Evolutionary conservation across 1,140 invertebrate species (phyloP), one percentile per base, ranked within the genome.

Genomic region (Drosophila willistoni): DNA sequence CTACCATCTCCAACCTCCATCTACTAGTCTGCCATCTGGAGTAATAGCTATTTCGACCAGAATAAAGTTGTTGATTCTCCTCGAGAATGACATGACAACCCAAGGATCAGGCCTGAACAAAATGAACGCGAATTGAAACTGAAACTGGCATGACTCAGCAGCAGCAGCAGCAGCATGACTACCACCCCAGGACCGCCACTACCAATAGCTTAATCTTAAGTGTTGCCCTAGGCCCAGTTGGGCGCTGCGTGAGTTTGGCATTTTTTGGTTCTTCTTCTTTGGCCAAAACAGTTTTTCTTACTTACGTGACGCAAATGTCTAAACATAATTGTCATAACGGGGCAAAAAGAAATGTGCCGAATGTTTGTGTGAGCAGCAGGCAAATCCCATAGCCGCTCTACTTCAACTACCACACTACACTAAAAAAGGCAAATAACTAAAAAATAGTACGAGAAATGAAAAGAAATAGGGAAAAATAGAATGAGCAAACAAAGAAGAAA

Each of bases 281-380:
- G 57, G 34, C 44, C 54, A 62, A 60, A 61, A 17, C 25, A 64
- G 57, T 68, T 68, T 47, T 17, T 10, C 7, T 47, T 64, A 68
- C 75, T 79, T 78, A 79, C 82, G 82, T 86, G 78, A 76, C 75
- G 82, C 75, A 85, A 85, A 85, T 86, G 71, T 66, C 74, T 87
- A 82, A 59, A 86, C 75, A 79, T 86, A 85, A 81, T 85, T 79
- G 79, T 86, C 82, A 86, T 82, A 86, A 85, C 74, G 65, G 73
- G 57, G 68, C 76, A 71, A 68, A 74, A 61, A 33, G 41, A 36
- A 60, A 42, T 51, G 36, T 54, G 34, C 3, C 9, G 29, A 54
- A 64, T 19, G n/a, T 64, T 42, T 34, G 70, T 34, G 55, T 34
- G 12, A 62, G 14, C 19, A 33, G 57, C 17, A 68, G 59, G 61